These are phyloP conservation scores for Pedetes capensis DNA, from an alignment of 2,113 vertebrate genomes.

Conservation along the genomic window DNA sequence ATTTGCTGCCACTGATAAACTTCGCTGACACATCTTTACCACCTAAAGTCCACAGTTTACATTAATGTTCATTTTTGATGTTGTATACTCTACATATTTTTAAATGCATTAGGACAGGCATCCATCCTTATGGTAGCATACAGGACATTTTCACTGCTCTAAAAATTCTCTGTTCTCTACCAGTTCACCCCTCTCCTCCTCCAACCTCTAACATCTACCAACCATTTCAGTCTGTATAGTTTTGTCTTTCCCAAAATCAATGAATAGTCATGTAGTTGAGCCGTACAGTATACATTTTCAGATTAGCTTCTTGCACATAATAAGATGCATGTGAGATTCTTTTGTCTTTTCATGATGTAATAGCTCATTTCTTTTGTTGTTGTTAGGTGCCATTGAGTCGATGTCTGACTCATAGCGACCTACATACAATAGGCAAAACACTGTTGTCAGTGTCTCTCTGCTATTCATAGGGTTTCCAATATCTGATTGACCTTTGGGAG, in stretches of 20 bases:
- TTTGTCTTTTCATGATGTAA: not conserved
- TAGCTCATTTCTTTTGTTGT: not conserved
- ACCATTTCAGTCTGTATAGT: not conserved
- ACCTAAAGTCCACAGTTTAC: not conserved
- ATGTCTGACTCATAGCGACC: too few species aligned
- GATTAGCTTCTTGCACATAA: not conserved
- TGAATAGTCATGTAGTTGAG: not conserved
- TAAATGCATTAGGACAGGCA: not conserved
- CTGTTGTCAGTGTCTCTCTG: too few species aligned
- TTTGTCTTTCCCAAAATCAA: slow-evolving; percentile 18
- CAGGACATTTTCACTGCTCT: not conserved
- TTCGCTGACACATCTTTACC: not conserved
- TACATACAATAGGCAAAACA: too few species aligned
- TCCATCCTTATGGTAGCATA: not conserved
- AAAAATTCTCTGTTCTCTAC: not conserved
- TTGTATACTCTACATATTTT: not conserved
- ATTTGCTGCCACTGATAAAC: not conserved
- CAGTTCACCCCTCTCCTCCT: too few species aligned
- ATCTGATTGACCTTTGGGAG: too few species aligned
- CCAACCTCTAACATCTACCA: not conserved
- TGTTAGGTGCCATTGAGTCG: too few species aligned
- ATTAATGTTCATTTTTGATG: not conserved
- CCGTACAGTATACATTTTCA: not conserved
- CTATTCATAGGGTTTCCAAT: too few species aligned
- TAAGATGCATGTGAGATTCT: not conserved